These are phyloP conservation scores for Calameuta filiformis DNA, from an alignment of 2,888 invertebrate genomes.

Conservation along the genomic window DNA sequence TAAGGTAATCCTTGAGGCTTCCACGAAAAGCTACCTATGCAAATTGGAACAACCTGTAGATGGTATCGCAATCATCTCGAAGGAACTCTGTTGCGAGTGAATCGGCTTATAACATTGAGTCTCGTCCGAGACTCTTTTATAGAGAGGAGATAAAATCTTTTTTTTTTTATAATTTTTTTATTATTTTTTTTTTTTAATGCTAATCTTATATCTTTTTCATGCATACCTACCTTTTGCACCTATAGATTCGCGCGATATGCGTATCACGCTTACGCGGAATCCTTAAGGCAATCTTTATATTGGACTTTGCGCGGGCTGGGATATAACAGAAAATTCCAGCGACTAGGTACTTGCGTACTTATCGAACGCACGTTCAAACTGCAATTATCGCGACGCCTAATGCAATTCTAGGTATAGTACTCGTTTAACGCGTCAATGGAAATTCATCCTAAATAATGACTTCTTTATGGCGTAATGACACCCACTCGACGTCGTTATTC, in stretches of 20 bases:
- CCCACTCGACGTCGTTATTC: background rate
- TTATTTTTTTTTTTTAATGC: background rate
- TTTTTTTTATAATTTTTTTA: no score
- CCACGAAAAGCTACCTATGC: background rate
- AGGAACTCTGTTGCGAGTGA: background rate
- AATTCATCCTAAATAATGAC: background rate
- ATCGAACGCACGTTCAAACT: background rate
- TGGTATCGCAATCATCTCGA: background rate
- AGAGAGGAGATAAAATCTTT: background rate
- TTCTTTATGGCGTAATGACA: constrained; percentile 1
- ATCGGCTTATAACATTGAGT: background rate
- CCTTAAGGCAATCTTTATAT: background rate
- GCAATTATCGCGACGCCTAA: background rate
- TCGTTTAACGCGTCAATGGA: background rate
- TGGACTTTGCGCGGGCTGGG: background rate
- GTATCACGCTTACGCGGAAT: background rate
- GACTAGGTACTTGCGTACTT: background rate
- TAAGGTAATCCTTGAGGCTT: background rate
- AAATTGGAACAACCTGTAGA: background rate
- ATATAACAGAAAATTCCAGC: background rate
- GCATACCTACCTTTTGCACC: background rate
- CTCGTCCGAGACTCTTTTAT: background rate
- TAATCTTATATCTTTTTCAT: background rate
- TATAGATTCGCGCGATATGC: background rate
- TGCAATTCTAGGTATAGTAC: background rate